Conservation (phyloP, 37 sponge, comb jelly and placozoan species). For the Mnemiopsis leidyi region DNA sequence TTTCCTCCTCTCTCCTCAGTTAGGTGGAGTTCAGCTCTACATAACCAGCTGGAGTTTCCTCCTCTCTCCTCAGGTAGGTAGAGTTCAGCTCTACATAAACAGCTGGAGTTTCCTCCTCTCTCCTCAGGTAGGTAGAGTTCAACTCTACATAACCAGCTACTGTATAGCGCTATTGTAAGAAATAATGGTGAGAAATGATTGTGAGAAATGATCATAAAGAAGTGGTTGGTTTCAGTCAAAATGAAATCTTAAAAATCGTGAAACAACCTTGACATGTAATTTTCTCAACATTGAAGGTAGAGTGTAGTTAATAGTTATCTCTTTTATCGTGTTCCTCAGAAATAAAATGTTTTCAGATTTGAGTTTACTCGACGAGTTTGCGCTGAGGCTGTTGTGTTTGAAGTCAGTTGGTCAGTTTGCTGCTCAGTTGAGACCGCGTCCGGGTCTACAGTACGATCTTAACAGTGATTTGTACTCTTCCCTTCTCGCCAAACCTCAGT, state of each 20-base stretch:
- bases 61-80: slow-evolving; percentile 45
- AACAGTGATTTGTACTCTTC: slow-evolving; percentile 57
- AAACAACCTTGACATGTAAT: background rate
- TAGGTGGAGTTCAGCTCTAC: slow-evolving; percentile 59
- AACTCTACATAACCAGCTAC: too few relatives aligned
- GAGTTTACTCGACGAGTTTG: slow-evolving; percentile 43
- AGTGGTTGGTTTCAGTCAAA: too few relatives aligned
- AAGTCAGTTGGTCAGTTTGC: slow-evolving; percentile 50
- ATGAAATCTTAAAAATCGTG: background rate
- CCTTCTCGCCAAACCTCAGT: slow-evolving; percentile 41
- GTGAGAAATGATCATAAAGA: too few relatives aligned
- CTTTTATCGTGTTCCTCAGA: background rate
- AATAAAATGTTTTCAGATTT: background rate
- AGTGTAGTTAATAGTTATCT: background rate
- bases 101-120: slow-evolving; percentile 24
- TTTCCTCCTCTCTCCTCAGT: slow-evolving; percentile 43
- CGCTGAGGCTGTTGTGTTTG: slow-evolving; percentile 36
- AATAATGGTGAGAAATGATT: too few relatives aligned
- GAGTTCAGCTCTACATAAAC: slow-evolving; percentile 21
- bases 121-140: too few relatives aligned
- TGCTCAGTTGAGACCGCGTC: slow-evolving; percentile 33
- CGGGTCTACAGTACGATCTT: slow-evolving; percentile 34
- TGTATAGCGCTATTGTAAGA: too few relatives aligned
- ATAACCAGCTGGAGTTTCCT: slow-evolving; percentile 36
- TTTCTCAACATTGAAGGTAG: background rate